A percentile compares a stretch with the other conserved stretches of the same genome.
These are phyloP conservation scores for Lasioglossum marginatum DNA, from an alignment of 2,888 invertebrate species.

Conservation along the genomic window DNA sequence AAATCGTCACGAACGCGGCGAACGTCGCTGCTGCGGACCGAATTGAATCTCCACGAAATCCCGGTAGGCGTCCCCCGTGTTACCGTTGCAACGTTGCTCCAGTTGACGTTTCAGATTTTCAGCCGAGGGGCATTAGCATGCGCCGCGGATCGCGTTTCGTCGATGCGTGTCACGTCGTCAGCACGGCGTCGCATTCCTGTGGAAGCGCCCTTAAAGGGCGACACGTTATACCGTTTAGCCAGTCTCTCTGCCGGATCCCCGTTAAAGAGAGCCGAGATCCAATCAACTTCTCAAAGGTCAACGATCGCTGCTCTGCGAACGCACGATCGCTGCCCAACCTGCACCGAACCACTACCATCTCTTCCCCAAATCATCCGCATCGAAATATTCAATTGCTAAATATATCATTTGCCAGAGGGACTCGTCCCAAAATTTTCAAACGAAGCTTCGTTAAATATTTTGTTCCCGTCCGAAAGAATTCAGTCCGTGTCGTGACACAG, in stretches of 20 bases:
- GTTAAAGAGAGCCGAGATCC: constrained; percentile 54
- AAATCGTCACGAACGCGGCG: constrained; percentile 72
- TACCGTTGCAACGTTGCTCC: constrained; percentile 69
- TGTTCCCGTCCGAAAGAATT: not conserved
- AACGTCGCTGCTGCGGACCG: constrained; percentile 61
- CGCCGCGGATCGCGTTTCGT: constrained; percentile 74
- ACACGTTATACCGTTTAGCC: constrained; percentile 77
- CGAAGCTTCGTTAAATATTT: not conserved
- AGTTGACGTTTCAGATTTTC: constrained; percentile 81
- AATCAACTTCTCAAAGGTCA: constrained; percentile 59
- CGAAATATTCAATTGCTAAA: not conserved
- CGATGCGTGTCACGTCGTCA: constrained; percentile 81
- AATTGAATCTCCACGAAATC: constrained; percentile 81
- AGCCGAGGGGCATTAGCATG: constrained; percentile 78
- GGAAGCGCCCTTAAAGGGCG: constrained; percentile 75
- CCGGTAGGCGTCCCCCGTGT: constrained; percentile 72
- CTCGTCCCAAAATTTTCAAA: too few relatives aligned
- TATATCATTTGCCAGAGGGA: not conserved
- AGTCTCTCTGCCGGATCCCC: constrained; percentile 62
- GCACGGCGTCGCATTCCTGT: constrained; percentile 72
- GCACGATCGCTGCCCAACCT: not conserved
- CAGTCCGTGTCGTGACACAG: too few relatives aligned
- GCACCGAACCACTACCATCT: not conserved
- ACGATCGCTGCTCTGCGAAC: constrained; percentile 45
- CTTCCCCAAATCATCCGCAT: not conserved